Percentiles rank a stretch among this genome's conserved stretches.
Evolutionary conservation across 2,797 vertebrate genomes (phyloP).

Genomic region (Euthynnus affinis): DNA sequence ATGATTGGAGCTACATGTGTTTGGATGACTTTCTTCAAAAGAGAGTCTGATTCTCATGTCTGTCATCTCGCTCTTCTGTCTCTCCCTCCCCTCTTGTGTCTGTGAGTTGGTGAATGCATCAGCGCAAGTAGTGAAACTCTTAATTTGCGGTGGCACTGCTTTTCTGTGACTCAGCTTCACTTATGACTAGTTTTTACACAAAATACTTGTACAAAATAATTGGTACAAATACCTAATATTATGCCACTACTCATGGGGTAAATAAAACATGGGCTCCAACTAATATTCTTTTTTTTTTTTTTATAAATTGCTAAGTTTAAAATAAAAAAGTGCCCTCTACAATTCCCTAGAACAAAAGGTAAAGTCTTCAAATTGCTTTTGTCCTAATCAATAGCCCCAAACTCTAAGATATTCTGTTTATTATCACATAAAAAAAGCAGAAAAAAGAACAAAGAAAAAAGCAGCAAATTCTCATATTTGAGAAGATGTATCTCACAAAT

Average conservation of each 20-base stretch:
- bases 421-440: no score
- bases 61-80: slow-evolving; percentile 60
- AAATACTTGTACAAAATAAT: no score
- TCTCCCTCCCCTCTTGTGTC: slow-evolving; percentile 31
- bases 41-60: slow-evolving; percentile 76
- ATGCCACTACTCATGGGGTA: neutral
- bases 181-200: slow-evolving; percentile 18
- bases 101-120: slow-evolving; percentile 36
- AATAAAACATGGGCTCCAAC: neutral
- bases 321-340: neutral
- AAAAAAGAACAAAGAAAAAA: no score
- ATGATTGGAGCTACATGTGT: slow-evolving; percentile 80
- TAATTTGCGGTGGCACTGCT: slow-evolving; percentile 46
- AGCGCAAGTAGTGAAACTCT: slow-evolving; percentile 34
- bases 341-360: no score
- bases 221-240: slow-evolving; percentile 14
- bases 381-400: no score
- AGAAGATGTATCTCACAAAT: neutral
- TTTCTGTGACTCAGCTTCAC: slow-evolving; percentile 9
- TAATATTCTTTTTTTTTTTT: neutral
- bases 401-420: no score
- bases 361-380: no score
- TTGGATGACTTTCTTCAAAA: slow-evolving; percentile 80
- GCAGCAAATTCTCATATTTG: neutral
- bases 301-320: neutral